Conservation (phyloP, 2,113 vertebrate species). For the Genyomyrus donnyi region DNA sequence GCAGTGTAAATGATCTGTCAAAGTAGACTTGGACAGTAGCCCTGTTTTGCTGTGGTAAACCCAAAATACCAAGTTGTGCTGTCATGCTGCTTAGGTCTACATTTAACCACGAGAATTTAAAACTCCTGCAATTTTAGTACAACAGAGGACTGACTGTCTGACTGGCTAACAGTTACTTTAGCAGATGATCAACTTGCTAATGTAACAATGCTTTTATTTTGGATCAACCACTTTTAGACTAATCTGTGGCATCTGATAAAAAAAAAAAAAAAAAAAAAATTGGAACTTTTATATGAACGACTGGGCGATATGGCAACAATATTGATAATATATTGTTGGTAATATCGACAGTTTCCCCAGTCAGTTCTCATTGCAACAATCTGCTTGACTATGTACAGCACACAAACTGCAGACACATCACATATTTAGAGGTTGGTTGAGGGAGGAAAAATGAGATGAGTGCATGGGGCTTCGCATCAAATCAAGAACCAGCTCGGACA, state of each 20-base stretch:
- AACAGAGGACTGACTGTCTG: not conserved
- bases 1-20: not conserved
- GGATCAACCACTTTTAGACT: not conserved
- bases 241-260: no score
- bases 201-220: not conserved
- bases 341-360: not conserved
- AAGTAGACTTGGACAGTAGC: not conserved
- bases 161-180: no score
- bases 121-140: not conserved
- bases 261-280: no score
- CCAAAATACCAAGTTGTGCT: not conserved
- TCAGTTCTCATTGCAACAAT: not conserved
- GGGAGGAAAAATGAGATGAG: not conserved
- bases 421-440: not conserved
- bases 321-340: no score
- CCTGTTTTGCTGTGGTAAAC: not conserved
- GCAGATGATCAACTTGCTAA: no score
- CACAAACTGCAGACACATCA: not conserved
- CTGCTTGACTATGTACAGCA: not conserved
- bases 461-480: not conserved
- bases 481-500: not conserved
- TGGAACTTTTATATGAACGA: no score
- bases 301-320: no score
- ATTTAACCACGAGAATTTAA: not conserved
- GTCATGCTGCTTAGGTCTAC: not conserved